These are phyloP conservation scores for Bufo gargarizans DNA, from an alignment of 2,113 vertebrate species.

Conservation along the genomic window DNA sequence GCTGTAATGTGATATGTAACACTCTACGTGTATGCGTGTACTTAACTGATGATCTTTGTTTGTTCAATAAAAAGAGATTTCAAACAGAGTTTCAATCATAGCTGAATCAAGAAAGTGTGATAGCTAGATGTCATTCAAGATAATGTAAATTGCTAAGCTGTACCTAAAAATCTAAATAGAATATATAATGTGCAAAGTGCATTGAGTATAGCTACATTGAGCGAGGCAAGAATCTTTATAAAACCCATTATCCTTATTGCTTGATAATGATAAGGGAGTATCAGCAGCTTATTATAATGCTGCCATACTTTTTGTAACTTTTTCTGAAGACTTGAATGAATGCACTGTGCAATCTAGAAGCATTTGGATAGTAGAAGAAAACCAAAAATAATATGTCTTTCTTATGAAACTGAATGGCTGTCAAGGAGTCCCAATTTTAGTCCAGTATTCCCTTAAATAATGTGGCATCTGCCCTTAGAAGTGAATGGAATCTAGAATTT, in stretches of 20 bases:
- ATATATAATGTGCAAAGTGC: background rate
- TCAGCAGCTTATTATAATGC: background rate
- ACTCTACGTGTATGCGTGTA: no score
- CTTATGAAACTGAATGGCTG: background rate
- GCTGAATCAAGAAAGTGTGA: background rate
- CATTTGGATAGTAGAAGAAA: background rate
- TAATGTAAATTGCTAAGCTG: background rate
- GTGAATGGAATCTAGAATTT: no score
- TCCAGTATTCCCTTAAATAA: background rate
- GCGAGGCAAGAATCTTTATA: background rate
- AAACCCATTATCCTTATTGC: background rate
- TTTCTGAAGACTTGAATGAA: background rate
- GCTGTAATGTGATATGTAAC: no score
- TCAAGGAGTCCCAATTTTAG: background rate
- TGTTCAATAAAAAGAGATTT: no score
- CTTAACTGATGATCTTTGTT: no score
- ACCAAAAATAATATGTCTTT: background rate
- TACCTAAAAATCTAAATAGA: background rate
- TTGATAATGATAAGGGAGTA: background rate
- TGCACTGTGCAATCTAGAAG: background rate
- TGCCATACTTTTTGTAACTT: background rate
- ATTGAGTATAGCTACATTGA: background rate
- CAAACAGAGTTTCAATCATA: background rate
- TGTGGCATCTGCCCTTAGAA: no score
- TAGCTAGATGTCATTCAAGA: constrained; percentile 7